These are phyloP conservation scores for Leptopterna dolabrata DNA, from an alignment of 2,888 invertebrate genomes.

Conservation along the genomic window DNA sequence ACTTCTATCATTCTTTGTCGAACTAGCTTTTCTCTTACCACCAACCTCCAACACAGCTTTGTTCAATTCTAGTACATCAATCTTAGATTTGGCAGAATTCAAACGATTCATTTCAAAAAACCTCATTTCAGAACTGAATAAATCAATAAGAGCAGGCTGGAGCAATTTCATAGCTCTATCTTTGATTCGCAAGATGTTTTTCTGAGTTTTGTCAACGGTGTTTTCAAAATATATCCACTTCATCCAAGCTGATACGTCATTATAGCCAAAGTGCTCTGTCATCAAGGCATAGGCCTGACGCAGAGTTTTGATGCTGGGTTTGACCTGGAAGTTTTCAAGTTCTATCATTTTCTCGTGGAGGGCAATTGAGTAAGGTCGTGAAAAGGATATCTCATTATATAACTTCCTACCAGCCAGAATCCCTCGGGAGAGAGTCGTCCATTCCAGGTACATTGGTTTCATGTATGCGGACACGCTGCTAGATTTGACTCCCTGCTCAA, in stretches of 20 bases:
- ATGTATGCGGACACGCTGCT: slow-evolving; percentile 5
- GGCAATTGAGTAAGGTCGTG: not conserved
- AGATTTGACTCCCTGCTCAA: not conserved
- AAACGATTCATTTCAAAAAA: not conserved
- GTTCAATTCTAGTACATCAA: not conserved
- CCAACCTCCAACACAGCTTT: not conserved
- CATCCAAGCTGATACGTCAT: slow-evolving; percentile 22
- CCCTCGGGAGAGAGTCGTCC: slow-evolving; percentile 20
- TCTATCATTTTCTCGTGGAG: slow-evolving; percentile 48
- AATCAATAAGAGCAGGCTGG: slow-evolving; percentile 27
- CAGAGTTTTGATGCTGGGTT: not conserved
- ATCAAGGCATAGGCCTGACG: not conserved
- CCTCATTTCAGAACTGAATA: slow-evolving; percentile 33
- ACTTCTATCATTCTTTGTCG: not conserved
- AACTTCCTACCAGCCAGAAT: not conserved
- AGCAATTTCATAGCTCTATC: not conserved
- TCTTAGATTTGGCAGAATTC: not conserved
- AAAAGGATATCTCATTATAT: not conserved
- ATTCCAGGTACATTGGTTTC: slow-evolving; percentile 45
- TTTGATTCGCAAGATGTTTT: not conserved
- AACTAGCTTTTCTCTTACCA: not conserved
- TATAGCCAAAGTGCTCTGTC: slow-evolving; percentile 30
- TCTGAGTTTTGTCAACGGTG: not conserved
- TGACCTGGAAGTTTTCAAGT: slow-evolving; percentile 49
- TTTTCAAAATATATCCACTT: slow-evolving; percentile 32